Evolutionary conservation across 2,888 invertebrate genomes (phyloP).

Genomic region (Marronus borbonicus): DNA sequence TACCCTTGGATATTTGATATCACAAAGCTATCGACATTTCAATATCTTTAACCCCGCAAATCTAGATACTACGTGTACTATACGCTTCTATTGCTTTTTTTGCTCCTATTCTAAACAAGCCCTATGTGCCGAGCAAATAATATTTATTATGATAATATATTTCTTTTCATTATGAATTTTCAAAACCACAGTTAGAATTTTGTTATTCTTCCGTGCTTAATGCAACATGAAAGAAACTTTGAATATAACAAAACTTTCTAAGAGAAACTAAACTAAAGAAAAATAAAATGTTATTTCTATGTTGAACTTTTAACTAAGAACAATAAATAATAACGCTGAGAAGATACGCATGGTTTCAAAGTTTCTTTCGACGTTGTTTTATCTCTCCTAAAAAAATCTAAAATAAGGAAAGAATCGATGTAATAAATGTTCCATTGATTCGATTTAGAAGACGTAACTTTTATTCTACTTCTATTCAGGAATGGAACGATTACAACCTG

Average conservation of each 20-base stretch:
- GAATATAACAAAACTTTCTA: background rate
- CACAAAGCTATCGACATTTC: background rate
- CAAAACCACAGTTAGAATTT: background rate
- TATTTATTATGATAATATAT: background rate
- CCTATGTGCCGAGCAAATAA: background rate
- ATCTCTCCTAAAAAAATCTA: background rate
- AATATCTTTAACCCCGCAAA: background rate
- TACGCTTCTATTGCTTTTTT: background rate
- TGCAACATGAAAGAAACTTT: background rate
- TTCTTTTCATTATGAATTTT: background rate
- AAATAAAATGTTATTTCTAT: too few relatives aligned
- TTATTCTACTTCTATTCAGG: conserved; percentile 74
- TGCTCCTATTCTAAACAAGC: background rate
- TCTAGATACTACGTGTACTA: background rate
- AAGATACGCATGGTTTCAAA: background rate
- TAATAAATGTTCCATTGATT: background rate
- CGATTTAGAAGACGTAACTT: conserved; percentile 17
- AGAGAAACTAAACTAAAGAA: too few relatives aligned
- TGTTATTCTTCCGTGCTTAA: background rate
- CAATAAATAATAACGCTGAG: too few relatives aligned
- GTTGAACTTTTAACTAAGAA: too few relatives aligned
- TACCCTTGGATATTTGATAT: background rate
- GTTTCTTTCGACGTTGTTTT: background rate
- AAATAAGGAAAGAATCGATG: background rate
- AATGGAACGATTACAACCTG: conserved; percentile 98